These are phyloP conservation scores for Amniataba percoides DNA, from an alignment of 2,797 vertebrate species.

Conservation along the genomic window DNA sequence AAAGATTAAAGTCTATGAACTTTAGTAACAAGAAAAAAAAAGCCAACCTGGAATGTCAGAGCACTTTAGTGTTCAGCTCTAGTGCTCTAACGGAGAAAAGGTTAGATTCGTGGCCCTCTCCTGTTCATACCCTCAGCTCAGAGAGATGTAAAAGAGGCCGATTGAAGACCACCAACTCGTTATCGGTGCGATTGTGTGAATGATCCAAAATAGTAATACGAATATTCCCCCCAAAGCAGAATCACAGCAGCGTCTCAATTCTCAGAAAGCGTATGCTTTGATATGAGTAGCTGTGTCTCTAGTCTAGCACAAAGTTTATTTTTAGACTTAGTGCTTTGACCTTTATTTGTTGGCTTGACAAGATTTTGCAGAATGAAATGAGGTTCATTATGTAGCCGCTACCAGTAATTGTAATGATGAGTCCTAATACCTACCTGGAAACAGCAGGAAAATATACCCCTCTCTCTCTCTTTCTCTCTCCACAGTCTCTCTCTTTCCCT, in stretches of 20 bases:
- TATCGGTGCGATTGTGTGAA: not conserved
- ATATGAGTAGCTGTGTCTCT: conserved; percentile 23
- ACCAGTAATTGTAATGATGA: conserved; percentile 22
- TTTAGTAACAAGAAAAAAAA: not conserved
- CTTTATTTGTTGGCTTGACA: conserved; percentile 54
- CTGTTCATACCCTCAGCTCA: not conserved
- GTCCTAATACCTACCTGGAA: conserved; percentile 38
- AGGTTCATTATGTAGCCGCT: conserved; percentile 34
- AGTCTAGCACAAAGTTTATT: conserved; percentile 30
- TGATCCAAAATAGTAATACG: conserved; percentile 35
- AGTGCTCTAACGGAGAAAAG: not conserved
- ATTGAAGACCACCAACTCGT: conserved; percentile 2
- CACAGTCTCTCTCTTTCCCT: not conserved
- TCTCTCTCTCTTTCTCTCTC: not conserved
- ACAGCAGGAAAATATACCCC: not conserved
- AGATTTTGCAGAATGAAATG: conserved; percentile 36
- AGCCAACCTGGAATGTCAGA: conserved; percentile 2
- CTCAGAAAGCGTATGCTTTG: conserved; percentile 24
- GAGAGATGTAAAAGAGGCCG: not conserved
- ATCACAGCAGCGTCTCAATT: conserved; percentile 16
- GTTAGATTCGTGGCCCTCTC: not conserved
- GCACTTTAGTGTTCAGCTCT: conserved; percentile 5
- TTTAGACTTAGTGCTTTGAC: conserved; percentile 49
- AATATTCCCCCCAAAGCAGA: conserved; percentile 3
- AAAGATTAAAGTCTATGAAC: conserved; percentile 37